These are phyloP conservation scores for Laodelphax striatellus DNA, from an alignment of 1,140 invertebrate species.

Conservation along the genomic window DNA sequence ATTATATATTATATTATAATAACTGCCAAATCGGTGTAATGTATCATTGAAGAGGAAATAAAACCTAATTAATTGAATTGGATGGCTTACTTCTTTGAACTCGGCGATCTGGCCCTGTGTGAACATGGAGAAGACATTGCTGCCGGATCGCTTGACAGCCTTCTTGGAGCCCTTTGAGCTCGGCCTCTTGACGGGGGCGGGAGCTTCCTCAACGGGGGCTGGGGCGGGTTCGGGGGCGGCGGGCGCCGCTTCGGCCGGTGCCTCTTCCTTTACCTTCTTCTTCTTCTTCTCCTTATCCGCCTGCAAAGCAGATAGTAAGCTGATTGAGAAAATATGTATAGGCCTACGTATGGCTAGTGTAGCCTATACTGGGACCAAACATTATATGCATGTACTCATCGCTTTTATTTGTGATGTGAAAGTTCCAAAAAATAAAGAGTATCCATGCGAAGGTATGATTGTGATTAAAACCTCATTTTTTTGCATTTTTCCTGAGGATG, in stretches of 20 bases:
- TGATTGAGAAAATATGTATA: background rate
- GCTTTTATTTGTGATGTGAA: too few species aligned
- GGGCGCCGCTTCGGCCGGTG: conserved; percentile 46
- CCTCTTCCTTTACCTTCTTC: conserved; percentile 63
- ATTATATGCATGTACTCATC: too few species aligned
- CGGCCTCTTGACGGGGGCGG: conserved; percentile 43
- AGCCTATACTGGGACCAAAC: too few species aligned
- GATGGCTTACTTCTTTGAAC: conserved; percentile 75
- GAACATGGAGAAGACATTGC: conserved; percentile 94
- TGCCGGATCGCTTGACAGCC: conserved; percentile 74
- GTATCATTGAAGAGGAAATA: too few species aligned
- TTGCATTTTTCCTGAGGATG: too few species aligned
- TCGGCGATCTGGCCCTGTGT: conserved; percentile 88
- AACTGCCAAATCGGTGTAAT: too few species aligned
- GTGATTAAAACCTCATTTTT: too few species aligned
- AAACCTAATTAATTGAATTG: too few species aligned
- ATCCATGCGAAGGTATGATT: too few species aligned
- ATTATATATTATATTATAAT: too few species aligned
- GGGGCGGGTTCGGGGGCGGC: conserved; percentile 38
- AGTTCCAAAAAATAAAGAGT: too few species aligned
- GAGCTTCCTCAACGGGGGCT: conserved; percentile 34
- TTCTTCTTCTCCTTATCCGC: conserved; percentile 76
- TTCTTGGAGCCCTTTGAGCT: conserved; percentile 34
- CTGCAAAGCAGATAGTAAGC: conserved; percentile 29
- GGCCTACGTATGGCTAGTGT: too few species aligned